A percentile compares a stretch with the other conserved stretches of the same genome.
Evolutionary conservation across 2,888 invertebrate species (phyloP).

Genomic region (Coleophora flavipennella): DNA sequence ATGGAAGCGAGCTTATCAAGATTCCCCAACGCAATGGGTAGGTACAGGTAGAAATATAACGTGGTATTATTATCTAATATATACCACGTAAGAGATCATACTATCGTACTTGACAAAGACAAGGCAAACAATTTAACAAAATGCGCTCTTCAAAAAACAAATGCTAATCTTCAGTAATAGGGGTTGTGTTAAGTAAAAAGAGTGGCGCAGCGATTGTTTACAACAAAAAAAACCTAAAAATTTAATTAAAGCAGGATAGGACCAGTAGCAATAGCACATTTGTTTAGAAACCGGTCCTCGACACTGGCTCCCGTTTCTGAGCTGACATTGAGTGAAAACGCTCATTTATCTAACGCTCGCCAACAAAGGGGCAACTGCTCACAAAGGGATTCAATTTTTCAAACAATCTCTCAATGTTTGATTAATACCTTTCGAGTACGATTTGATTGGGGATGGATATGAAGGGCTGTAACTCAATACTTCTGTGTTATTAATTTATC

Average conservation of each 20-base stretch:
- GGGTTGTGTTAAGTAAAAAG: too few species aligned
- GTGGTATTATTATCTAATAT: too few species aligned
- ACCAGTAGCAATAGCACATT: not conserved
- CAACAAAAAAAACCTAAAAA: too few species aligned
- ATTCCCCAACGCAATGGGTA: too few species aligned
- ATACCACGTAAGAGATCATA: too few species aligned
- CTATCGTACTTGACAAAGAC: too few species aligned
- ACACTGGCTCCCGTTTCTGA: slow-evolving; percentile 13
- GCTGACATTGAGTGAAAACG: slow-evolving; percentile 24
- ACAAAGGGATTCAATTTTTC: slow-evolving; percentile 14
- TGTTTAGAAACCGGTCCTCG: slow-evolving; percentile 13
- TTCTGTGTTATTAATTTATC: slow-evolving; percentile 39
- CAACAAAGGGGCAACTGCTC: slow-evolving; percentile 24
- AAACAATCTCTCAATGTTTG: slow-evolving; percentile 17
- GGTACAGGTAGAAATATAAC: too few species aligned
- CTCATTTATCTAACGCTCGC: slow-evolving; percentile 37
- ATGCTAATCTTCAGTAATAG: too few species aligned
- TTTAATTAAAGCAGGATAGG: not conserved
- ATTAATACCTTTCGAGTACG: not conserved
- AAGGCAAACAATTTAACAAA: too few species aligned
- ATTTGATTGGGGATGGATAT: slow-evolving; percentile 7
- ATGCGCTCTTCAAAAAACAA: too few species aligned
- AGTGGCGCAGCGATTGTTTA: too few species aligned
- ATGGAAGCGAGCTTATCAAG: too few species aligned
- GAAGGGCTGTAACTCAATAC: slow-evolving; percentile 33